Evolutionary conservation across 30 jellyfish, hydroid and myxozoan genomes (phyloP), one percentile per base, ranked within the genome.

Genomic region (Cassiopea andromeda): DNA sequence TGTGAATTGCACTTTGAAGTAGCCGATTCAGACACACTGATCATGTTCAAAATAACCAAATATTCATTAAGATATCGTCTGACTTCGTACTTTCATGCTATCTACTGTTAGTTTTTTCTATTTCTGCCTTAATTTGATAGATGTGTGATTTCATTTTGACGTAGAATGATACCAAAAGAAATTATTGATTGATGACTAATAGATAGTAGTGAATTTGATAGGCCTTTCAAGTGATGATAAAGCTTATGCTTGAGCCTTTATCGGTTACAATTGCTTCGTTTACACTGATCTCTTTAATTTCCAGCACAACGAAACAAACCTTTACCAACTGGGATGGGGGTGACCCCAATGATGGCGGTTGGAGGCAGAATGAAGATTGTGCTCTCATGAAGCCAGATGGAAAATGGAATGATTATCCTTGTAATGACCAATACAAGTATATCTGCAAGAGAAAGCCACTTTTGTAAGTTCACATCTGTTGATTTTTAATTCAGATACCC

Each of bases 351-450:
- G 96, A 95, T 59, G 99, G 99, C 27, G 99, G 99, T 10, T 85
- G 93, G 83, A 87, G 92, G 14, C 96, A 85, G 12, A 95, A 95
- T 69, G 99, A 95, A 84, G 99, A 95, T 75, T 95, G 99, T 71
- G 97, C 99, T 1, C 87, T 95, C 10, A 90, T 95, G 94, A 95
- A 95, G 49, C 99, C 99, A 10, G 98, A 95, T 86, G 99, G 99
- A 19, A 95, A 95, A 71, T 95, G 99, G 99, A 95, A 95, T 73
- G 99, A 95, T 85, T 95, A 95, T 70, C 99, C 99, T 14, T 95
- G 99, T 59, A 94, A 78, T 46, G 99, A 95, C 72, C 93, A 78
- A 78, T 95, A 91, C 91, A 91, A 91, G 44, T 95, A 95, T 80
- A 90, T 95, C 16, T 95, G 99, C 83, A 95, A 95, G 78, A 87